A percentile compares a stretch with the other conserved stretches of the same genome.
Evolutionary conservation across 1,140 invertebrate genomes (phyloP).

Genomic region (Drosophila varians): DNA sequence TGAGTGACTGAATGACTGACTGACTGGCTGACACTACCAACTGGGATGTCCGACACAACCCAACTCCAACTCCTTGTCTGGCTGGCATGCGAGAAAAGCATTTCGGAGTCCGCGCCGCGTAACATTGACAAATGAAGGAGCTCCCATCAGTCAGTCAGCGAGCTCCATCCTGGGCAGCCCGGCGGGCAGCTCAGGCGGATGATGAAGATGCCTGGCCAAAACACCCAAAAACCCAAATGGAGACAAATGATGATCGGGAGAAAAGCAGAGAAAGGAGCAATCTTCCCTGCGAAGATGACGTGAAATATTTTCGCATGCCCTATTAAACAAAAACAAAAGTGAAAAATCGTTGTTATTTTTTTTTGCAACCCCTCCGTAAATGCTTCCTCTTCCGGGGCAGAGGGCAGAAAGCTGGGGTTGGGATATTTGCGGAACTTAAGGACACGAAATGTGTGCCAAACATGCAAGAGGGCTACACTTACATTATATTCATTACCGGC

Average conservation of each 20-base stretch:
- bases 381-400: conserved; percentile 66
- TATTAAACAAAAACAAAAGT: conserved; percentile 78
- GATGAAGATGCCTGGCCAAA: conserved; percentile 52
- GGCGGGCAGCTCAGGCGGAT: conserved; percentile 37
- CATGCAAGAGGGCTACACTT: conserved; percentile 53
- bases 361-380: conserved; percentile 50
- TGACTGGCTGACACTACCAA: conserved; percentile 8
- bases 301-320: conserved; percentile 73
- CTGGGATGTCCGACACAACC: conserved; percentile 36
- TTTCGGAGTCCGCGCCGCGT: conserved; percentile 53
- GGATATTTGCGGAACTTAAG: conserved; percentile 14
- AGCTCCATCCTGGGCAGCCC: conserved; percentile 12
- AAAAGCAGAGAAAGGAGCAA: conserved; percentile 25
- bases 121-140: conserved; percentile 77
- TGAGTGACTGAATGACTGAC: conserved; percentile 3
- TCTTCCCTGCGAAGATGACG: conserved; percentile 10
- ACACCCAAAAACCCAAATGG: conserved; percentile 71
- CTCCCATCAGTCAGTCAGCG: conserved; percentile 43
- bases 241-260: conserved; percentile 72
- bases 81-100: conserved; percentile 53
- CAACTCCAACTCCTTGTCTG: conserved; percentile 15
- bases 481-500: conserved; percentile 76
- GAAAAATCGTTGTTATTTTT: conserved; percentile 69
- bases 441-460: conserved; percentile 75
- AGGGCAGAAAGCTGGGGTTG: neutral